A percentile compares a stretch with the other conserved stretches of the same genome.
Evolutionary conservation across 2,888 invertebrate species (phyloP).

Genomic region (Rotaria sp.): DNA sequence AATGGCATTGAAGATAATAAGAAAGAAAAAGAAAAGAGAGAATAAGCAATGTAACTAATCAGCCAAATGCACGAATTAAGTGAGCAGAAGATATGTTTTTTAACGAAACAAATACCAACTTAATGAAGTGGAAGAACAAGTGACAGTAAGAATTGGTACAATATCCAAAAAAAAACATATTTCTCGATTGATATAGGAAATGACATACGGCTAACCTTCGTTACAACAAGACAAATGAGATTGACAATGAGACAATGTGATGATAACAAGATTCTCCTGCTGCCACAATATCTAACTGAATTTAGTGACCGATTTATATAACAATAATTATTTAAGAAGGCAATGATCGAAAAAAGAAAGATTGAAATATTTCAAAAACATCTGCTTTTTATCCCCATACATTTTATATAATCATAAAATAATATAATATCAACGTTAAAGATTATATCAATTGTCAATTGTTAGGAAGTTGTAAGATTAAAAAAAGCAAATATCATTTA

Average conservation of each 20-base stretch:
- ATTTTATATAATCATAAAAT: not conserved
- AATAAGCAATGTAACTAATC: not conserved
- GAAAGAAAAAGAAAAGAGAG: not conserved
- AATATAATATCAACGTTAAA: too few species aligned
- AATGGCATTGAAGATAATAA: not conserved
- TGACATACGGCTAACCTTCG: not conserved
- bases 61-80: not conserved
- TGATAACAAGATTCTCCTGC: not conserved
- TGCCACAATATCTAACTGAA: not conserved
- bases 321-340: not conserved
- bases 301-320: not conserved
- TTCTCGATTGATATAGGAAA: not conserved
- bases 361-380: too few species aligned
- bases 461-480: not conserved
- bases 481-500: not conserved
- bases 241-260: not conserved
- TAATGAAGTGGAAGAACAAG: not conserved
- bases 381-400: too few species aligned
- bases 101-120: not conserved
- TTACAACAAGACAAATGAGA: constrained; percentile 1
- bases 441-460: not conserved
- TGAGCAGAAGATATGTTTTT: not conserved
- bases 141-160: not conserved
- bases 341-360: too few species aligned
- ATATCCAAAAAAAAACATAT: not conserved